Base-by-base conservation (phyloP, 1,140 invertebrate genomes). In the Calephelis nemesis region DNA sequence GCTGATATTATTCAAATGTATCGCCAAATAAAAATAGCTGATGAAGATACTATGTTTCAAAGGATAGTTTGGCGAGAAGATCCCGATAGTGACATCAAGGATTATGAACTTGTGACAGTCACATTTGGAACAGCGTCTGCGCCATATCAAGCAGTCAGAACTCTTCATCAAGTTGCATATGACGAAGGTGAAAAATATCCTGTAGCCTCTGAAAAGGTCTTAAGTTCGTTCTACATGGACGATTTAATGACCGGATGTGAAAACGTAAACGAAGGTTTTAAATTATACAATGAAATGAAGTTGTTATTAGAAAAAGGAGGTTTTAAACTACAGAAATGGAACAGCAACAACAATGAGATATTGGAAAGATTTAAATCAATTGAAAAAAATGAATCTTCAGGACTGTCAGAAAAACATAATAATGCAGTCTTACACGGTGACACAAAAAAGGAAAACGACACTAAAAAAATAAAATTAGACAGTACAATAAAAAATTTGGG, bases 1-100 rank as follows among this genome's bases (percentile, higher is more conserved):
- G 60, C 60, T 12, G 60, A 62, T 39, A 83, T 91, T 4, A 71
- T 77, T 49, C 88, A 90, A 67, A 92, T 91, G 83, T 92, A 86
- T 67, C 69, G 81, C 4, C 79, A 85, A 62, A 62, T 88, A 5
- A 68, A 65, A 47, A 68, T 88, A 0, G 42, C 69, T 15, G 71
- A 76, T 11, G 74, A 88, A 58, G 65, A 79, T 50, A 65, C 70
- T 40, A 67, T 76, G 40, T 83, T 72, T 67, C 85, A 87, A 67
- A 68, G 74, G 71, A 82, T 91, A 58, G 45, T 89, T 9, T 88
- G 87, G 83, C 58, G 84, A 45, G 13, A 45, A 12, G 8, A 67
- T 39, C 10, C 58, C 45, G 12, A 73, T 40, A 39, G 73, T 19
- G 39, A 74, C 12, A 67, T 69, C 42, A 68, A 50, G 67, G 30